Base-by-base conservation (phyloP, 2,797 vertebrate genomes). In the Phrynocephalus forsythii region DNA sequence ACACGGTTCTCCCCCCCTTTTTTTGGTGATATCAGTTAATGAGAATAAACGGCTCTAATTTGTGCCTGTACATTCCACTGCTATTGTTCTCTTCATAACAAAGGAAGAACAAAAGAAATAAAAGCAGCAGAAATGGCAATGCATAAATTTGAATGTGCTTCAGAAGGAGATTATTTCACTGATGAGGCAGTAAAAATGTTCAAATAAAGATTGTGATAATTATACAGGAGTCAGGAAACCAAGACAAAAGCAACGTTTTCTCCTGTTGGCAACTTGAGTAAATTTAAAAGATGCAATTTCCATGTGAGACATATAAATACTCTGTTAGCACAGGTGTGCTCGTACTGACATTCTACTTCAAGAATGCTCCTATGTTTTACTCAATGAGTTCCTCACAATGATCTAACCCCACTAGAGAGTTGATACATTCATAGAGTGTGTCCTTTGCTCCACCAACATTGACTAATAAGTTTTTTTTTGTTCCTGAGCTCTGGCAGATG, bases 41-140 rank as follows among this genome's bases (percentile, higher is more conserved):
- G 92, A 93, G 90, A 95, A 93, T 94, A 93, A 95, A 92, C 90
- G 93, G 88, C 87, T 95, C 87, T 95, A 93, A 95, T 95, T 95
- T 93, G 89, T 92, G 91, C 92, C 93, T 90, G 87, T 91, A 9
- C 92, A 90, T 91, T 92, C 92, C 56, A 3, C 72, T 87, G 84
- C 89, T 92, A 91, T 90, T 95, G 91, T 95, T 95, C 92, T 90
- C 82, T 82, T 86, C 0, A 0, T 88, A 92, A 94, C 92, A 94
- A 93, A 93, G 87, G 82, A 75, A 90, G 91, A 95, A 95, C 87
- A 94, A 95, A 95, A 94, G 87, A 75, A 89, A 83, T 79, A 86
- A 91, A 92, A 89, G 89, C 90, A 91, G 88, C 88, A 93, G 76
- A 85, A 93, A 85, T 73, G 71, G 83, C 92, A 86, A 87, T 83